Evolutionary conservation across 2,888 invertebrate genomes (phyloP).

Genomic region (Cataglyphis livida): DNA sequence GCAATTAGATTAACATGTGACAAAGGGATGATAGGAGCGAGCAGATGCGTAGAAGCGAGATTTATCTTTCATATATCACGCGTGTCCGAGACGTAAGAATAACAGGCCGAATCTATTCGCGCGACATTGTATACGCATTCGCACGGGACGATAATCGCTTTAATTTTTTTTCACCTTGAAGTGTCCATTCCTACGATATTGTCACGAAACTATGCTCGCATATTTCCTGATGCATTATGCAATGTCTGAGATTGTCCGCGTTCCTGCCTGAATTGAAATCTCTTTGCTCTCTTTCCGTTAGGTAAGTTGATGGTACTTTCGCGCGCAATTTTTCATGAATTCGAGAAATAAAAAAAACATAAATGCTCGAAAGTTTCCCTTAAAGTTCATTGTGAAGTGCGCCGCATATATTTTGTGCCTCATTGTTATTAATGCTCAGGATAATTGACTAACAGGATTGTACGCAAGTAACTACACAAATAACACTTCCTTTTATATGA

Average conservation of each 20-base stretch:
- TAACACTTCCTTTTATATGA: not conserved
- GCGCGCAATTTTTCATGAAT: conserved; percentile 13
- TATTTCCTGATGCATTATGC: conserved; percentile 31
- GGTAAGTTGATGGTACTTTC: conserved; percentile 25
- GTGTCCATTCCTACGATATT: conserved; percentile 21
- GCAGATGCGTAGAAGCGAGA: conserved; percentile 60
- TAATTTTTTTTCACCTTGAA: not conserved
- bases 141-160: not conserved
- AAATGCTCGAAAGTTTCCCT: not conserved
- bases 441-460: conserved; percentile 34
- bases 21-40: conserved; percentile 54
- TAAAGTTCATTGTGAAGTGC: not conserved
- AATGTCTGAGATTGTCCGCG: conserved; percentile 10
- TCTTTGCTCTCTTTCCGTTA: conserved; percentile 12
- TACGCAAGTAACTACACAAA: conserved; percentile 32
- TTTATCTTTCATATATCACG: not conserved
- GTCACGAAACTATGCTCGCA: not conserved
- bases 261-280: conserved; percentile 4
- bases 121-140: not conserved
- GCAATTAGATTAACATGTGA: not conserved
- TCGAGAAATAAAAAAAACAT: conserved; percentile 2
- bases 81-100: not conserved
- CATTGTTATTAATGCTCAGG: conserved; percentile 24
- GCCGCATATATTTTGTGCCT: not conserved
- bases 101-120: not conserved